Conservation (phyloP, 1,140 invertebrate species). For the Eumeta japonica region DNA sequence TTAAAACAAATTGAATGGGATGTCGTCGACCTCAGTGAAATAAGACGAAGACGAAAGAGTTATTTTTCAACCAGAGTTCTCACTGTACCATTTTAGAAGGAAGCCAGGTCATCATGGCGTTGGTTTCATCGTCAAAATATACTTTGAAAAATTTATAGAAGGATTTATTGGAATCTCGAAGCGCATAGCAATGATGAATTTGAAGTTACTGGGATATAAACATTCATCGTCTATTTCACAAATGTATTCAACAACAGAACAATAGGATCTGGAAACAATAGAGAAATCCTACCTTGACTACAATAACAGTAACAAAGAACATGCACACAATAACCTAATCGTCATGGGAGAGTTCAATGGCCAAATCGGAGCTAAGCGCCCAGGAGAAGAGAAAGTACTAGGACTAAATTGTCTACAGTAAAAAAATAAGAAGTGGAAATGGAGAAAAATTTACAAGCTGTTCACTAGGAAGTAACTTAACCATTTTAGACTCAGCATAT, state of each 20-base stretch:
- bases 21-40: conserved; percentile 19
- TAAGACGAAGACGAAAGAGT: too few species aligned
- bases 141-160: conserved; percentile 11
- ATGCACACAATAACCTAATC: conserved; percentile 15
- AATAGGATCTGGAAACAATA: conserved; percentile 11
- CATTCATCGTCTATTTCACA: conserved; percentile 18
- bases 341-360: conserved; percentile 26
- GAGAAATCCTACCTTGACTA: conserved; percentile 15
- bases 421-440: conserved; percentile 24
- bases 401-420: too few species aligned
- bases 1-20: conserved; percentile 18
- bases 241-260: conserved; percentile 22
- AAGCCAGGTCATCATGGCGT: too few species aligned
- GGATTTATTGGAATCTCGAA: too few species aligned
- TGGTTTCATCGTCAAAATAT: conserved; percentile 14
- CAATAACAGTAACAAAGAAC: conserved; percentile 11
- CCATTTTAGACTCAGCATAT: conserved; percentile 18
- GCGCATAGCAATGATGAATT: too few species aligned
- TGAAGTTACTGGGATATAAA: conserved; percentile 10
- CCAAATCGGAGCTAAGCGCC: conserved; percentile 10
- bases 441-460: conserved; percentile 19
- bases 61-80: conserved; percentile 10
- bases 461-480: conserved; percentile 18
- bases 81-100: conserved; percentile 18
- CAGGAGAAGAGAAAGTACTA: conserved; percentile 17